Evolutionary conservation across 2,113 vertebrate species (phyloP).

Genomic region (Periophthalmus modestus): DNA sequence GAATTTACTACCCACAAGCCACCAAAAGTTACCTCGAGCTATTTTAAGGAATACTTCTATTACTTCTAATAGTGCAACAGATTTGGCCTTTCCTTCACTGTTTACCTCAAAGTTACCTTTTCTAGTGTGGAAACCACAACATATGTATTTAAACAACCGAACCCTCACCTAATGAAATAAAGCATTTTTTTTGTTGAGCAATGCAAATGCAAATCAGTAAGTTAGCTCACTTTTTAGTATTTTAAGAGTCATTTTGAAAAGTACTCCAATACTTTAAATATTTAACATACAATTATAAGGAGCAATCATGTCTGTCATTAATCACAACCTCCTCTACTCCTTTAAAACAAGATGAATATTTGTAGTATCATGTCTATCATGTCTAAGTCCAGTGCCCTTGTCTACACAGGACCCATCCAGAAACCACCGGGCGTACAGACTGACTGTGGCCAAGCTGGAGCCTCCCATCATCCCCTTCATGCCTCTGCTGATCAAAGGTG

Average conservation of each 20-base stretch:
- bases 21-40: not conserved
- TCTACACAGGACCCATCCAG: constrained; percentile 92
- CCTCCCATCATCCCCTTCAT: constrained; percentile 98
- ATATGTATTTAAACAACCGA: not conserved
- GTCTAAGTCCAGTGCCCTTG: constrained; percentile 50
- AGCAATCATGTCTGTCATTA: not conserved
- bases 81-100: not conserved
- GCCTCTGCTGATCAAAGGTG: constrained; percentile 98
- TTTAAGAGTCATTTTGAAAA: not conserved
- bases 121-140: not conserved
- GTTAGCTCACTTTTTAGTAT: not conserved
- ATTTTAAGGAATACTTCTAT: not conserved
- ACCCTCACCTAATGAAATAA: too few species aligned
- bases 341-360: constrained; percentile 28
- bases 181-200: not conserved
- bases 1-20: not conserved
- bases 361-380: constrained; percentile 22
- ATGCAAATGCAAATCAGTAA: not conserved
- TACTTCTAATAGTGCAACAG: not conserved
- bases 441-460: constrained; percentile 91
- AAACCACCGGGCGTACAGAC: constrained; percentile 94
- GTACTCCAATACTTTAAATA: not conserved
- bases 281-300: not conserved
- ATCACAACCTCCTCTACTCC: not conserved
- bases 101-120: not conserved